Evolutionary conservation across 2,888 invertebrate genomes (phyloP).

Genomic region (Acronicta alni): DNA sequence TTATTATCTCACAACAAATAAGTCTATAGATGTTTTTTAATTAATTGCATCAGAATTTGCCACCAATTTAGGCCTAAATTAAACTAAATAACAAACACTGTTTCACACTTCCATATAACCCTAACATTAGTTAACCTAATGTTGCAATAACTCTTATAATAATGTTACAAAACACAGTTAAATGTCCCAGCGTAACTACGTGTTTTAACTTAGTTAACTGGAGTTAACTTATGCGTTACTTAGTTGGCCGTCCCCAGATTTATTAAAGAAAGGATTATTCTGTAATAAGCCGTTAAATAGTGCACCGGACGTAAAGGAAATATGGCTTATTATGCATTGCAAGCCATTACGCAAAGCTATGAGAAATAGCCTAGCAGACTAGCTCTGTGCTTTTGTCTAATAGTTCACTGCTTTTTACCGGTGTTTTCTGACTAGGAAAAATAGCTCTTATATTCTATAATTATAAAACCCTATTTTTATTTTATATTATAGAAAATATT

Average conservation of each 20-base stretch:
- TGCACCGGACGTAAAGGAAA: constrained; percentile 29
- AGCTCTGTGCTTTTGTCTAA: constrained; percentile 24
- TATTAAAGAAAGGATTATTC: constrained; percentile 29
- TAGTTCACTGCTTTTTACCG: neutral
- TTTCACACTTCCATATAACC: constrained; percentile 3
- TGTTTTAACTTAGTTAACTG: constrained; percentile 20
- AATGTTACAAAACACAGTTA: constrained; percentile 30
- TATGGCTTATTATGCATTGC: constrained; percentile 22
- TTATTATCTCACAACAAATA: too few relatives aligned
- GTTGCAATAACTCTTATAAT: constrained; percentile 31
- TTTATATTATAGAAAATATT: too few relatives aligned
- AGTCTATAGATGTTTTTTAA: too few relatives aligned
- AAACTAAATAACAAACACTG: neutral
- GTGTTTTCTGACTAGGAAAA: too few relatives aligned
- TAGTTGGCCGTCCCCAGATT: constrained; percentile 27
- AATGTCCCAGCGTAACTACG: constrained; percentile 21
- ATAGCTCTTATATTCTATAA: too few relatives aligned
- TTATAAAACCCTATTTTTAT: too few relatives aligned
- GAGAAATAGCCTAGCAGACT: constrained; percentile 32
- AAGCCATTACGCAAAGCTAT: constrained; percentile 33
- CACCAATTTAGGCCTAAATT: neutral
- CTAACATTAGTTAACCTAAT: constrained; percentile 32
- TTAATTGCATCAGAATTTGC: too few relatives aligned
- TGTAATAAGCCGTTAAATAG: constrained; percentile 35
- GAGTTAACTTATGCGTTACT: constrained; percentile 29